A percentile compares a stretch with the other conserved stretches of the same genome.
phyloP scores from a whole-genome alignment of 2,797 vertebrate genomes.

The Hirundo rustica region DNA sequence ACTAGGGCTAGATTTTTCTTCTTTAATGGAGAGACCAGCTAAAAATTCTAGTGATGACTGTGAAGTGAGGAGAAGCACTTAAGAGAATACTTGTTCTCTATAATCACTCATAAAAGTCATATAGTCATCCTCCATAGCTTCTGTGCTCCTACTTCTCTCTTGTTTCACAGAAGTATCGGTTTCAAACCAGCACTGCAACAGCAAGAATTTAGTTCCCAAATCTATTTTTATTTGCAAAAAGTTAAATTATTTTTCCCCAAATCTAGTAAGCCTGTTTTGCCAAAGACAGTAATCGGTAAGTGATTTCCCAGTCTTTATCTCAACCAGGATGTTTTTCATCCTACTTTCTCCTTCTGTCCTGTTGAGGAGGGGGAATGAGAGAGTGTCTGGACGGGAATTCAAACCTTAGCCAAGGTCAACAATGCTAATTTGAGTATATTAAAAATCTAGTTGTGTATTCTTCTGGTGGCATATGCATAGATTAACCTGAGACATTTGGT shows the following conservation, averaged over 20 bases:
- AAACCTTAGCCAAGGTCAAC: background rate
- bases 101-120: background rate
- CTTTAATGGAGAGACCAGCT: background rate
- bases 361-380: background rate
- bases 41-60: background rate
- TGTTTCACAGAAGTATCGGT: background rate
- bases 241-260: background rate
- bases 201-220: background rate
- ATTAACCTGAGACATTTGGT: background rate
- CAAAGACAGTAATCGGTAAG: background rate
- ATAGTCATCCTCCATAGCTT: background rate
- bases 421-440: background rate
- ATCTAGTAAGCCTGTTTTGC: background rate
- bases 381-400: background rate
- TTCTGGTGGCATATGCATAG: background rate
- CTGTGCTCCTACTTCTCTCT: background rate
- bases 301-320: background rate
- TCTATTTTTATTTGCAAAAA: background rate
- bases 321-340: background rate
- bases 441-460: background rate
- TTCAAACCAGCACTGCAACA: background rate
- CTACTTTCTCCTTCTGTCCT: background rate
- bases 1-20: background rate
- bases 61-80: background rate
- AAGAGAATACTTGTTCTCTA: background rate